Conservation (phyloP, 2,797 vertebrate genomes). For the Sebastes vulpes region DNA sequence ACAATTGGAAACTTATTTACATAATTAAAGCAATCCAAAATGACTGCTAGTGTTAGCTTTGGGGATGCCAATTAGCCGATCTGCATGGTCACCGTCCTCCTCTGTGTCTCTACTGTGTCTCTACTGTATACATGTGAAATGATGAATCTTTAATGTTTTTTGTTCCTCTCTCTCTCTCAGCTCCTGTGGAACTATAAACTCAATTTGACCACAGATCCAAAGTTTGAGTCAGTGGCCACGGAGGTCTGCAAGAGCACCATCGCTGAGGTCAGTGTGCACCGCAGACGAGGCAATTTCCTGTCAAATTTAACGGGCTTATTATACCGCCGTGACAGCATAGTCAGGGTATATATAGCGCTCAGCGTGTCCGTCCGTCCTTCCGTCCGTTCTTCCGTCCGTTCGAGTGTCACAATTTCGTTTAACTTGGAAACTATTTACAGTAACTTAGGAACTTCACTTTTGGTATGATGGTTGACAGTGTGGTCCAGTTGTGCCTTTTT, state of each 20-base stretch:
- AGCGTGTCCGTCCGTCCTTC: no score
- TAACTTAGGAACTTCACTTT: no score
- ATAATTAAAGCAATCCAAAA: background rate
- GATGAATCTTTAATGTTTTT: background rate
- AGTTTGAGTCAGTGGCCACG: slow-evolving; percentile 95
- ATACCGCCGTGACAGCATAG: no score
- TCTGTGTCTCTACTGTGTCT: background rate
- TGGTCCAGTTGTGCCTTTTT: no score
- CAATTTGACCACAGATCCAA: slow-evolving; percentile 93
- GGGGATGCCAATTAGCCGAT: background rate
- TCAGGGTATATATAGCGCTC: no score
- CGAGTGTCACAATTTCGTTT: no score
- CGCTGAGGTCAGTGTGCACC: slow-evolving; percentile 82
- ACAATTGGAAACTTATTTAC: background rate
- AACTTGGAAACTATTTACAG: no score
- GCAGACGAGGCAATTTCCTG: background rate
- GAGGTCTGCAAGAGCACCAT: slow-evolving; percentile 96
- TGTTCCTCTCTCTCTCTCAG: slow-evolving; percentile 40
- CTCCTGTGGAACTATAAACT: slow-evolving; percentile 96
- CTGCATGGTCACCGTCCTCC: no score
- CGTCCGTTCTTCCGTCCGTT: no score
- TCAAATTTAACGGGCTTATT: background rate
- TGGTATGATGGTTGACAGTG: background rate
- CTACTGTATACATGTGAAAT: background rate
- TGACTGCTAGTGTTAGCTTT: background rate